Evolutionary conservation across 1,140 invertebrate species (phyloP), one percentile per base, ranked within the genome.

Genomic region (Caenorhabditis tropicalis): DNA sequence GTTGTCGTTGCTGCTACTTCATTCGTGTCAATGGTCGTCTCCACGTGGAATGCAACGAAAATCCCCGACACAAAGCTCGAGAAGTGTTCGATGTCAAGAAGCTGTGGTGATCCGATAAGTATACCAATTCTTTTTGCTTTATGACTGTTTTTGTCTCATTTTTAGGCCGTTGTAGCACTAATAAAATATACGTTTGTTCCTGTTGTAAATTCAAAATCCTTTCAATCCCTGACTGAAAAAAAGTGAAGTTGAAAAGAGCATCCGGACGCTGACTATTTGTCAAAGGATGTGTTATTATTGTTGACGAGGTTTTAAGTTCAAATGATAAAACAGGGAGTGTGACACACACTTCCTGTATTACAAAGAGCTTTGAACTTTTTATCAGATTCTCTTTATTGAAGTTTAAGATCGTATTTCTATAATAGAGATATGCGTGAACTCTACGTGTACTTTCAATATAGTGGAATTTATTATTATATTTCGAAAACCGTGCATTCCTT

Each of bases 61-160:
- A 87, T 82, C 60, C 88, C 79, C 19, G 81, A 51, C 82, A 89
- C 24, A 84, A 88, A 79, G 19, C 58, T 27, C 83, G 86, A 3
- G 86, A 87, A 83, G 82, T 85, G n/a, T 85, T 79, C 65, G 82
- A 87, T 65, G 81, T 85, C 7, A 85, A 85, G 33, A 79, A 80
- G 60, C 74, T 87, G 12, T 87, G 86, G 86, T 87, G 51, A 84
- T 49, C 10, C 10, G n/a, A 12, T 15, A 5, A 21, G 4, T 24
- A 36, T 31, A 43, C 1, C 24, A 24, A 12, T 56, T 27, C 7
- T 27, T 27, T n/a, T 56, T 10, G 12, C 7, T 27, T 27, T n/a
- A 27, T 10, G 12, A 43, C 39, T 43, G 53, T 24, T 65, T n/a
- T 36, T 36, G 21, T 24, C n/a, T n/a, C 33, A 43, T 2, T 43